Base-by-base conservation (phyloP, 2,888 invertebrate species). In the Dilophus febrilis region DNA sequence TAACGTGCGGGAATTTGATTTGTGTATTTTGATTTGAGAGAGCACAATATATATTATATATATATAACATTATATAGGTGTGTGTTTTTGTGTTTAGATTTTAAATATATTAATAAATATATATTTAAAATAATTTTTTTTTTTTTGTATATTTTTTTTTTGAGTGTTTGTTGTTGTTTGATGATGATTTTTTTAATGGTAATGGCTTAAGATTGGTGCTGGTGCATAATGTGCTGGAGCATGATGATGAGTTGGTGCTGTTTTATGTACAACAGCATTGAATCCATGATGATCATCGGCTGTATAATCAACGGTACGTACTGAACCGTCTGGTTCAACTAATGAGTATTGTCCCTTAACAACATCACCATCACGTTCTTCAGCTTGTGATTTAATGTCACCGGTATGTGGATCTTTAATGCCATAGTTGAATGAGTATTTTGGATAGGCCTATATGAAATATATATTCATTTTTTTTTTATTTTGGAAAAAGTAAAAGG, bases 241-340 rank as follows among this genome's bases (percentile, higher is more conserved):
- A n/a, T n/a, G n/a, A 39, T 35, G 33, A 52, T 55, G 41, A 13
- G 72, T 68, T 50, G 76, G 76, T 36, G 74, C 77, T 19, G 70
- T 64, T 56, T 70, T 74, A 47, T 74, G 72, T 5, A 77, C 77
- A 36, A 76, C 69, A 19, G 77, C 77, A 52, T 77, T 77, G 64
- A 78, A 78, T 10, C 78, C 78, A 49, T 67, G 71, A 54, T 76
- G 75, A 51, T 74, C 74, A 51, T 78, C 77, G 33, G 79, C 78
- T 16, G 73, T 67, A 56, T 79, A 79, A 45, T 72, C 67, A 31
- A 79, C 79, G 31, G 64, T 64, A 46, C 65, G 59, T 47, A 65
- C 61, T 26, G 62, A 63, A 46, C 65, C 65, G 49, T 65, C 65
- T 44, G 65, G 64, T 54, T 65, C 65, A 40, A 65, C 65, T 41